Evolutionary conservation across 2,113 vertebrate species (phyloP), one percentile per base, ranked within the genome.

Genomic region (Raja brachyura): DNA sequence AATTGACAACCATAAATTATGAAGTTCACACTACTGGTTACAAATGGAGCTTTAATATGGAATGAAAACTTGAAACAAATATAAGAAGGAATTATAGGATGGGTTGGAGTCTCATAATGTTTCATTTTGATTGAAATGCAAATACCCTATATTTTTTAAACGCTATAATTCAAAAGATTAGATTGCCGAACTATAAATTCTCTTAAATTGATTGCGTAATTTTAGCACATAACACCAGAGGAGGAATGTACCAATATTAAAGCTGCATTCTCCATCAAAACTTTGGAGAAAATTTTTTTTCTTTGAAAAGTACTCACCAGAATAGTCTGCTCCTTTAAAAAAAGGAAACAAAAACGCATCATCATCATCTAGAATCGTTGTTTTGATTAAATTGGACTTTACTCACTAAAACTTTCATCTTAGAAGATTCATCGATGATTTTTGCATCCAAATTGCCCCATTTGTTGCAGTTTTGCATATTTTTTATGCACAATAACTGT

Each of bases 41-140:
- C 68, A 92, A 92, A 92, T 92, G 90, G 68, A 92, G 90, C 90
- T 92, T 92, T 92, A 92, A 92, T 92, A 92, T 92, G 90, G 90
- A 31, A 73, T 20, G 22, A 70, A 39, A 70, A 2, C 39, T 90
- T 68, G 54, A 70, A 39, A 10, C 68, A 39, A 18, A 92, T 28
- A 54, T 5, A 54, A 92, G 48, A 22, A 73, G 68, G 18, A 92
- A 28, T 73, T 92, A 92, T 0, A 22, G n/a, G 31, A 4, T 48
- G 7, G 79, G 79, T 25, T 25, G 79, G 79, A 33, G 22, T 48
- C 33, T 92, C n/a, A 88, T 28, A 88, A 88, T 88, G 68, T 39
- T 73, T 39, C 39, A 73, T 54, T 92, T 70, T 48, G 54, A 92
- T 90, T 70, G 39, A 48, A 90, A 70, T 90, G 63, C 63, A 39